Evolutionary conservation across 2,113 vertebrate species (phyloP).

Genomic region (Nesogale talazaci): DNA sequence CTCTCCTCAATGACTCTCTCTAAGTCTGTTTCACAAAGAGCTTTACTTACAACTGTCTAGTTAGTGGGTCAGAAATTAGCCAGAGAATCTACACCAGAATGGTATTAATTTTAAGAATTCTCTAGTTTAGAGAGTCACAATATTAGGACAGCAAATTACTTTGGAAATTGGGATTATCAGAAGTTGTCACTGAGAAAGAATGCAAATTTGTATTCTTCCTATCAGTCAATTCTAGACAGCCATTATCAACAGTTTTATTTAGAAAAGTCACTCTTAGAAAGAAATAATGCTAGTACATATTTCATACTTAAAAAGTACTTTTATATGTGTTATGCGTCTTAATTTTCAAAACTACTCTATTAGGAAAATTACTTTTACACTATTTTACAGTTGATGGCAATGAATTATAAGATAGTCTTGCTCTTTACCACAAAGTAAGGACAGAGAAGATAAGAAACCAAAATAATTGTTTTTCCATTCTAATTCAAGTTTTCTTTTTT

Average conservation of each 20-base stretch:
- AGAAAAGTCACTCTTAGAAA: not conserved
- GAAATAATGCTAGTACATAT: not conserved
- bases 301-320: slow-evolving; percentile 24
- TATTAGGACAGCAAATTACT: not conserved
- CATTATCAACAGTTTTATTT: not conserved
- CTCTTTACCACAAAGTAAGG: not conserved
- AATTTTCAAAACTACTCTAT: not conserved
- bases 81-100: not conserved
- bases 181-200: not conserved
- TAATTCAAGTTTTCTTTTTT: not conserved
- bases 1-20: no score
- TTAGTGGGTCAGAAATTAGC: no score
- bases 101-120: not conserved
- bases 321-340: not conserved
- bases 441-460: not conserved
- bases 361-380: slow-evolving; percentile 10
- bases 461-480: not conserved
- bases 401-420: not conserved
- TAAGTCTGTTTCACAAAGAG: not conserved
- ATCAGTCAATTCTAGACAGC: not conserved
- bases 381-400: not conserved
- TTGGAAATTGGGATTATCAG: not conserved
- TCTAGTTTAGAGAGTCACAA: not conserved
- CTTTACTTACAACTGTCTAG: not conserved
- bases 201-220: not conserved